Evolutionary conservation across 2,113 vertebrate genomes (phyloP), one percentile per base, ranked within the genome.

Genomic region (Catagonus wagneri): DNA sequence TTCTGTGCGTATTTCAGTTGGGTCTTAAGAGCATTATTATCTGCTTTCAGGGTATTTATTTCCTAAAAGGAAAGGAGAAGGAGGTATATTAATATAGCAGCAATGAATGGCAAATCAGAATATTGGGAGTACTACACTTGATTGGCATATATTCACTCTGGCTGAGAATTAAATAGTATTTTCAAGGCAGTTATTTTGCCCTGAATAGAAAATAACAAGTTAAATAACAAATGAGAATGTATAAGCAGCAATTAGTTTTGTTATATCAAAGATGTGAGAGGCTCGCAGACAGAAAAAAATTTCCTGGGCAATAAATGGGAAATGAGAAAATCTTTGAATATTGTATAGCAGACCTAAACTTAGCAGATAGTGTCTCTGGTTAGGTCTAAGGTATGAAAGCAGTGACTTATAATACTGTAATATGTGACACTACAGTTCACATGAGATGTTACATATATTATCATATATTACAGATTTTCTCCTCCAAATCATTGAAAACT

Each of bases 1-100:
- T 98, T 99, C 96, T 99, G 99, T 60, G 99, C 98, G 54, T 99
- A 99, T 97, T 98, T 99, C 97, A 99, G 98, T 69, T 99, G 99
- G 84, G 98, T 98, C 93, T 99, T 98, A 97, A 99, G 98, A 95
- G 98, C 98, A 94, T 99, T 99, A 8, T 99, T 99, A 87, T 97
- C 98, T 97, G 99, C 99, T 97, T 99, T 99, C 50, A 99, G 98
- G 96, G 97, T 98, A 81, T 98, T 98, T 97, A 99, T 99, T 96
- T 99, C 99, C 99, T 99, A 97, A 97, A 98, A n/a, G 91, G 92
- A 97, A 58, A 90, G 16, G 60, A 96, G 66, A 98, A 66, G 85
- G 76, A 76, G 36, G 75, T 6, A 52, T 65, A n/a, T 96, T 89
- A 97, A 93, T 90, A 96, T 27, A 97, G 69, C 22, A 56, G 17